These are phyloP conservation scores for Microctenopoma stevenorrisi DNA, from an alignment of 2,797 vertebrate species.

Conservation along the genomic window DNA sequence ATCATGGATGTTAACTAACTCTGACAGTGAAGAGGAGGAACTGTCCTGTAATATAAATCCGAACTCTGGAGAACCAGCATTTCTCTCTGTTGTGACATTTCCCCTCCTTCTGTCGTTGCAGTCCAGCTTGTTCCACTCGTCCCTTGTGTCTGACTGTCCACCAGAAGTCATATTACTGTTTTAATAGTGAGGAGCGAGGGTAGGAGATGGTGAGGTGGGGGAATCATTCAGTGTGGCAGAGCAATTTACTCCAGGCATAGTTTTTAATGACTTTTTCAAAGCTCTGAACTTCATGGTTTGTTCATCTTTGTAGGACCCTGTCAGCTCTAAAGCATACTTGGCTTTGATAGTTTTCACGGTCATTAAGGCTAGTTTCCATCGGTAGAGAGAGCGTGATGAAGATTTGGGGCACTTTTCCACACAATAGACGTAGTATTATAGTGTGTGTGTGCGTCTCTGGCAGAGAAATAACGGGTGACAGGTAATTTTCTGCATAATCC, in stretches of 20 bases:
- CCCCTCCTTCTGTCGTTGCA: constrained; percentile 8
- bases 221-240: constrained; percentile 54
- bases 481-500: constrained; percentile 38
- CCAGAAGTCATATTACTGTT: constrained; percentile 52
- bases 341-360: constrained; percentile 42
- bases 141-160: constrained; percentile 40
- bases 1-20: constrained; percentile 15
- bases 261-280: constrained; percentile 73
- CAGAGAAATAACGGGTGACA: constrained; percentile 10
- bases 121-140: constrained; percentile 19
- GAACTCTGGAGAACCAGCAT: background rate
- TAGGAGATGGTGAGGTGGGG: constrained; percentile 13
- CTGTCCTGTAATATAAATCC: constrained; percentile 22
- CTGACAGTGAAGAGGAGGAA: constrained; percentile 10
- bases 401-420: constrained; percentile 19
- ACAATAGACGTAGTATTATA: background rate
- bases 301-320: constrained; percentile 55
- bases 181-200: constrained; percentile 35
- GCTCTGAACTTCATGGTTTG: constrained; percentile 62
- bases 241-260: constrained; percentile 67
- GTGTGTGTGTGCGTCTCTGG: background rate
- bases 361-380: constrained; percentile 36
- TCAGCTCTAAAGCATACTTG: constrained; percentile 56
- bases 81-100: background rate
- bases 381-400: constrained; percentile 28